A percentile compares a stretch with the other conserved stretches of the same genome.
These are phyloP conservation scores for Siderastrea siderea DNA, from an alignment of 92 coral and sea anemone species.

Conservation along the genomic window DNA sequence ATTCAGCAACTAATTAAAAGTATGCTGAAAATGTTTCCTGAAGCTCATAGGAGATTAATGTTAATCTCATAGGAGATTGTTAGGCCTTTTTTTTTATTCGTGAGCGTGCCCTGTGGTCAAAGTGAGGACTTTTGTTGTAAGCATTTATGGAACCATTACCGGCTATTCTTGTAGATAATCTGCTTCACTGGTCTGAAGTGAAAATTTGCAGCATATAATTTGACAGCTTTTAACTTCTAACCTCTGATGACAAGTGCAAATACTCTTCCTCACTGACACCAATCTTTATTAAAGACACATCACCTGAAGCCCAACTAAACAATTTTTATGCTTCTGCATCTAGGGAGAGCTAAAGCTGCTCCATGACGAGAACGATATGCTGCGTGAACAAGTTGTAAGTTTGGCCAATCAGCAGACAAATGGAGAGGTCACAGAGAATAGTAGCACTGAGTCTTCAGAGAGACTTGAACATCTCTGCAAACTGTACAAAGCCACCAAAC, in stretches of 20 bases:
- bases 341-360: conserved; percentile 86
- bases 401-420: conserved; percentile 61
- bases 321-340: background rate
- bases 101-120: too few relatives aligned
- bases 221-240: background rate
- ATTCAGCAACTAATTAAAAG: background rate
- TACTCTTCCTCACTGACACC: conserved; percentile 89
- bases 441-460: conserved; percentile 67
- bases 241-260: conserved; percentile 85
- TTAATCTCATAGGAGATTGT: too few relatives aligned
- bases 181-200: too few relatives aligned
- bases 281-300: conserved; percentile 79
- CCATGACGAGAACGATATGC: conserved; percentile 85
- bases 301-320: conserved; percentile 56
- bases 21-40: background rate
- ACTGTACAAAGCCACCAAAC: conserved; percentile 24
- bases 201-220: too few relatives aligned
- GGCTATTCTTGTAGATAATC: too few relatives aligned
- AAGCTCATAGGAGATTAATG: background rate
- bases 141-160: too few relatives aligned
- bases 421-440: conserved; percentile 76
- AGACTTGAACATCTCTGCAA: conserved; percentile 34
- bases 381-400: conserved; percentile 77
- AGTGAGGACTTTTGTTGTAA: too few relatives aligned
- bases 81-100: too few relatives aligned